Percentiles rank a stretch among this genome's conserved stretches.
phyloP scores from a whole-genome alignment of 2,797 vertebrate genomes.

The Buceros bicornis region DNA sequence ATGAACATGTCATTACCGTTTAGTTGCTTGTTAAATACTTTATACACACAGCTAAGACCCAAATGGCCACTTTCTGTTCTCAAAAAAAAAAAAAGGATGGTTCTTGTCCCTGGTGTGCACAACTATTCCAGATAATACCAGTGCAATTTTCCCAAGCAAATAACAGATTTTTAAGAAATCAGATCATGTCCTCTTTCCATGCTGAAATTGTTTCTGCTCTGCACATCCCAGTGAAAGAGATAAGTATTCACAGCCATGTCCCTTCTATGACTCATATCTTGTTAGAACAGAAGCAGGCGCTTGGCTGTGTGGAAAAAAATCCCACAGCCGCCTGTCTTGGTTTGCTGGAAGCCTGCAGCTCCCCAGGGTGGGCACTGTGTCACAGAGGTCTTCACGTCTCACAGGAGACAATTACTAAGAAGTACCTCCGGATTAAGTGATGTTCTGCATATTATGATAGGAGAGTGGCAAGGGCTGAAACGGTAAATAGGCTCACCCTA shows the following conservation, averaged over 20 bases:
- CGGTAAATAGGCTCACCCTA: neutral
- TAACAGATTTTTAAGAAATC: conserved; percentile 10
- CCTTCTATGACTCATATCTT: conserved; percentile 47
- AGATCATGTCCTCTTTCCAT: conserved; percentile 6
- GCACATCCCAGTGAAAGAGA: conserved; percentile 1
- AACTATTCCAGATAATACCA: neutral
- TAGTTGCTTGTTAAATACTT: conserved; percentile 3
- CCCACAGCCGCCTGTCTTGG: neutral
- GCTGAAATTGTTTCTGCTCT: conserved; percentile 30
- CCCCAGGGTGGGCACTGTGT: neutral
- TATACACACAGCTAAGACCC: neutral
- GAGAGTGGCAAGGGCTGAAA: neutral
- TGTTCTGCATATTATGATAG: conserved; percentile 27
- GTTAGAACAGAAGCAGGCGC: conserved; percentile 44
- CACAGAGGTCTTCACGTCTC: conserved; percentile 33
- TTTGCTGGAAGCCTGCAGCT: neutral
- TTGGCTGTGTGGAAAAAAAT: neutral
- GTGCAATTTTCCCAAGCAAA: neutral
- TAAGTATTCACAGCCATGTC: conserved; percentile 52
- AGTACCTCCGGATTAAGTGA: conserved; percentile 22
- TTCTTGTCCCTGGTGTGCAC: neutral
- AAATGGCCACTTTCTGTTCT: neutral
- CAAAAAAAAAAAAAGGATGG: neutral
- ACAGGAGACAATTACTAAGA: conserved; percentile 52
- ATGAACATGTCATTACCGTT: neutral